Evolutionary conservation across 2,797 vertebrate genomes (phyloP), one percentile per base, ranked within the genome.

Genomic region (Lepus oiostolus): DNA sequence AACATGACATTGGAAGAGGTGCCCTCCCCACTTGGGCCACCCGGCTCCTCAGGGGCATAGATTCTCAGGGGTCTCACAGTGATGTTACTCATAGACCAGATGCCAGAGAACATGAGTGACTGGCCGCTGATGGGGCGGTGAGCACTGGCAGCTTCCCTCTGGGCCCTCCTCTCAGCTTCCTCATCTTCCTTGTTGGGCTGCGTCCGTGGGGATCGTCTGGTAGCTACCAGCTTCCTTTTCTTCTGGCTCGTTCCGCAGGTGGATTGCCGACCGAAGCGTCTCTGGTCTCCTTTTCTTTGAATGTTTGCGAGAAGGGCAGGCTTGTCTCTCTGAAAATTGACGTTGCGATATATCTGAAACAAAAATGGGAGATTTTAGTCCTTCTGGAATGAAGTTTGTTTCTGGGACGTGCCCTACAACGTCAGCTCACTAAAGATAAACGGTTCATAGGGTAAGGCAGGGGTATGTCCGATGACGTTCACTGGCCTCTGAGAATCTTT

Each of bases 261-360:
- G 0, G 0, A 28, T n/a, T 13, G 11, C 5, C 1, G 10, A 10
- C 16, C 0, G 0, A 28, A 28, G 1, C 6, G 77, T 86, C 60
- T 38, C 11, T 16, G 30, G 8, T 47, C 3, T 4, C 72, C 13
- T 80, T 82, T 92, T 12, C 70, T 82, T 60, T 52, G 67, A 6
- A 97, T 88, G n/a, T 88, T 95, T 7, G 83, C 0, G 0, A 97
- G 35, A 16, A 97, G 84, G 2, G 16, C 22, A 6, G 95, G 90
- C 19, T 54, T 87, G 7, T 42, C 90, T 96, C 95, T 94, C 83
- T 76, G 91, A 32, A 97, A 97, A 13, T 81, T 90, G 7, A 21
- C 1, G 32, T 91, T 93, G 42, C 1, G 4, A 26, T 96, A 97
- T 9, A 91, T 75, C 96, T 97, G 86, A 70, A 96, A 95, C 4